Evolutionary conservation across 2,797 vertebrate genomes (phyloP), one percentile per base, ranked within the genome.

Genomic region (Pempheris klunzingeri): DNA sequence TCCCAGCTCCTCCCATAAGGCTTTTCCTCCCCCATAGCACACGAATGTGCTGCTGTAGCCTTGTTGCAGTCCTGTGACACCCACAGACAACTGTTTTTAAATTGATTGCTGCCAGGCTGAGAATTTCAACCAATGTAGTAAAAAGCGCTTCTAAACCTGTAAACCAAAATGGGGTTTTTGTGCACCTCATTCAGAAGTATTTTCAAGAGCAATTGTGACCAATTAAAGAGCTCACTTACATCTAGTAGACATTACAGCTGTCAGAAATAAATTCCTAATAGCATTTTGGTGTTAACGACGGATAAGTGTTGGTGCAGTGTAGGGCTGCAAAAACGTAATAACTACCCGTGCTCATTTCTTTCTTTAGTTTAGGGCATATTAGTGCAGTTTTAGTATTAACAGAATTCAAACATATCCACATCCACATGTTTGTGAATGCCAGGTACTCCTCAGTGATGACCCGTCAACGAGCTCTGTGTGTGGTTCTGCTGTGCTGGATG

Each of bases 401-500:
- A 4, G 2, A 2, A 39, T 62, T 73, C 1, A 41, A 2, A 63
- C 54, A 36, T 59, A n/a, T 32, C 11, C n/a, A 36, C 55, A n/a
- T n/a, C n/a, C n/a, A n/a, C n/a, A 13, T 83, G 67, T 77, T 62
- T 82, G 32, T 90, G 78, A 73, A 50, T 74, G 74, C 8, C 88
- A 96, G 95, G 77, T 96, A 96, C 58, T 75, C 81, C n/a, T 54
- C 61, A 0, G 59, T 94, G 66, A 88, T 96, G 70, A 95, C 92
- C 28, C 90, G 86, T 46, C 83, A 75, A 1, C 89, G 95, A 44
- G 83, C 92, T 50, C 74, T 94, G n/a, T 86, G 88, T 50, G 77
- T 74, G 30, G 89, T 96, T 32, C 86, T 95, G 57, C 70, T 96
- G 52, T 94, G 93, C 92, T 96, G 96, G 94, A 57, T 96, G 74